phyloP scores from a whole-genome alignment of 2,113 vertebrate species.

The Mustelus asterias region DNA sequence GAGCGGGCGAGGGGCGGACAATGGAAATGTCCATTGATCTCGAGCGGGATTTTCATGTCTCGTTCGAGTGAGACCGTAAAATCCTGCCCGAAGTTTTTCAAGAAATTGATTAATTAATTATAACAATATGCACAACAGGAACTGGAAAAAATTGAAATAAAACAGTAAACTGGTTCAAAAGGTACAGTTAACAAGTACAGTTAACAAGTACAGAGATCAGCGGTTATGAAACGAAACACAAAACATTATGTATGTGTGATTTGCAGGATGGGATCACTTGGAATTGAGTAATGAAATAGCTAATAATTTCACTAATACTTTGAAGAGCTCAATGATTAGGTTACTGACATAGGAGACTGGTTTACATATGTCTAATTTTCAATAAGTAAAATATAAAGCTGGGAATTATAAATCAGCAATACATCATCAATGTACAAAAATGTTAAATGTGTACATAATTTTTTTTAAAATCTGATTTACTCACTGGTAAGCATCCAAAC shows the following conservation, averaged over 20 bases:
- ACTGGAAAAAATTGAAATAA: not conserved
- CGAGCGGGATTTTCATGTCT: too few relatives aligned
- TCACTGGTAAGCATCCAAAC: not conserved
- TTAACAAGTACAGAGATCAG: not conserved
- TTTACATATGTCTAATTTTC: not conserved
- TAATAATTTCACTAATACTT: not conserved
- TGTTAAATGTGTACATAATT: not conserved
- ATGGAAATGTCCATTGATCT: too few relatives aligned
- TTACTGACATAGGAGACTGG: not conserved
- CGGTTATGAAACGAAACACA: not conserved
- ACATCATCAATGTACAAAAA: not conserved
- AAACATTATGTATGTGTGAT: not conserved
- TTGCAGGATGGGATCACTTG: not conserved
- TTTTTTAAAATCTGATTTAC: conserved; percentile 2
- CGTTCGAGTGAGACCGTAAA: too few relatives aligned
- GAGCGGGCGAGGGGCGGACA: too few relatives aligned
- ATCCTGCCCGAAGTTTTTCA: not conserved
- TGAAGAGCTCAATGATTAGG: not conserved
- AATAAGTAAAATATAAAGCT: not conserved
- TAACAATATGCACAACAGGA: not conserved
- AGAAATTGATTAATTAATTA: not conserved
- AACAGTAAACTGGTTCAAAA: not conserved
- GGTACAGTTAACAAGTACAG: too few relatives aligned
- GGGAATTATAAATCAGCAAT: not conserved
- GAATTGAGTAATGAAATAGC: not conserved